These are phyloP conservation scores for Microtus richardsoni DNA, from an alignment of 2,113 vertebrate species.

Conservation along the genomic window DNA sequence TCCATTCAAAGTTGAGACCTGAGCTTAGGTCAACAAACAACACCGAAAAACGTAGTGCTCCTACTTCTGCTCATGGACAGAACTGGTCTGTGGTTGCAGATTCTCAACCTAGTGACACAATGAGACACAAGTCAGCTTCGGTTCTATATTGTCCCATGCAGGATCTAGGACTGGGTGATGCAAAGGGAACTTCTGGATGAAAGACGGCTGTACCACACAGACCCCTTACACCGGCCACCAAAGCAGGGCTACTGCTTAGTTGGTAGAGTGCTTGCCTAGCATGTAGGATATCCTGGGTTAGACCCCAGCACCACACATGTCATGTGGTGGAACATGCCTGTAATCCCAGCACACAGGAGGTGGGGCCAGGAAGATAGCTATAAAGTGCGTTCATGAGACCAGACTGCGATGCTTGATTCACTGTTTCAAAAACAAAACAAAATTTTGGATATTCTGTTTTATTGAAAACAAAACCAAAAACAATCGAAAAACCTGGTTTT, in stretches of 20 bases:
- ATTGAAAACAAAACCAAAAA: constrained; percentile 13
- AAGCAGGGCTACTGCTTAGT: neutral
- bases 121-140: constrained; percentile 51
- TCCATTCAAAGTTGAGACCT: neutral
- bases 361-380: neutral
- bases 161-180: neutral
- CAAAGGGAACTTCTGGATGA: constrained; percentile 39
- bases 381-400: neutral
- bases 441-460: constrained; percentile 1
- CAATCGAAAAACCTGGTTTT: neutral
- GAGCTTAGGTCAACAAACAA: constrained; percentile 47
- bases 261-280: neutral
- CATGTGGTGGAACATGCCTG: neutral
- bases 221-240: constrained; percentile 3
- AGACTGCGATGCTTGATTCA: neutral
- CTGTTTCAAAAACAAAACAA: neutral
- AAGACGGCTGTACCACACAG: constrained; percentile 1
- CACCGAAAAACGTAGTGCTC: constrained; percentile 8
- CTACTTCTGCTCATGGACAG: constrained; percentile 40
- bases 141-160: constrained; percentile 29
- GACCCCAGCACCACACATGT: neutral
- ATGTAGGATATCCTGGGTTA: neutral
- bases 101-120: neutral
- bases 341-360: neutral
- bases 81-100: neutral